Percentiles rank a stretch among this genome's conserved stretches.
Conservation (phyloP, 1,140 invertebrate genomes). For the Matsumurasca onukii region DNA sequence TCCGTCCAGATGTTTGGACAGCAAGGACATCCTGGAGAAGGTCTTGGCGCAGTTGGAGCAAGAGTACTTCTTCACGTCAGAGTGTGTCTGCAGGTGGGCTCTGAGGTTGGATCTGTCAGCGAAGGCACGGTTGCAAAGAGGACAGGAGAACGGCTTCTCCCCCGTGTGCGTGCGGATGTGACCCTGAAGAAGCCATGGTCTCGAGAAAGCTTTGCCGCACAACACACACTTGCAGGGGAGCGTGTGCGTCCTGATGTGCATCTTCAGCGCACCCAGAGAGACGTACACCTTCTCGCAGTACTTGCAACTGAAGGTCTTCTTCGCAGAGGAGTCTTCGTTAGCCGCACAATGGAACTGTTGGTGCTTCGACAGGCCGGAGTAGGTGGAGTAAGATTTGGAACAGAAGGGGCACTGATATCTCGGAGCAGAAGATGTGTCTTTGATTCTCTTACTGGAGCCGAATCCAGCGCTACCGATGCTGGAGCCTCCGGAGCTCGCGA, state of each 20-base stretch:
- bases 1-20: constrained; percentile 90
- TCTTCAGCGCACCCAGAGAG: constrained; percentile 93
- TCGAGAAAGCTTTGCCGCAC: constrained; percentile 96
- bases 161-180: constrained; percentile 94
- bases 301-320: constrained; percentile 95
- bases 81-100: constrained; percentile 96
- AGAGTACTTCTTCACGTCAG: constrained; percentile 97
- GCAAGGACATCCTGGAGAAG: constrained; percentile 95
- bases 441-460: constrained; percentile 32
- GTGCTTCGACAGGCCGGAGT: constrained; percentile 94
- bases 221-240: constrained; percentile 95
- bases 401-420: constrained; percentile 90
- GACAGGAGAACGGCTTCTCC: constrained; percentile 96
- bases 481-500: constrained; percentile 50
- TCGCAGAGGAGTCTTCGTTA: constrained; percentile 75
- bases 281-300: constrained; percentile 96
- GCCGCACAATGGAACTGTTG: constrained; percentile 93
- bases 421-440: constrained; percentile 51
- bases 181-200: constrained; percentile 94
- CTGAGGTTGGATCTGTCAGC: constrained; percentile 95
- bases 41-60: constrained; percentile 91
- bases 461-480: constrained; percentile 41
- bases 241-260: constrained; percentile 98
- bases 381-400: constrained; percentile 94
- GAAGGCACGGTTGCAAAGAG: constrained; percentile 92